phyloP scores from a whole-genome alignment of 2,797 vertebrate genomes.

The Cynopterus sphinx region DNA sequence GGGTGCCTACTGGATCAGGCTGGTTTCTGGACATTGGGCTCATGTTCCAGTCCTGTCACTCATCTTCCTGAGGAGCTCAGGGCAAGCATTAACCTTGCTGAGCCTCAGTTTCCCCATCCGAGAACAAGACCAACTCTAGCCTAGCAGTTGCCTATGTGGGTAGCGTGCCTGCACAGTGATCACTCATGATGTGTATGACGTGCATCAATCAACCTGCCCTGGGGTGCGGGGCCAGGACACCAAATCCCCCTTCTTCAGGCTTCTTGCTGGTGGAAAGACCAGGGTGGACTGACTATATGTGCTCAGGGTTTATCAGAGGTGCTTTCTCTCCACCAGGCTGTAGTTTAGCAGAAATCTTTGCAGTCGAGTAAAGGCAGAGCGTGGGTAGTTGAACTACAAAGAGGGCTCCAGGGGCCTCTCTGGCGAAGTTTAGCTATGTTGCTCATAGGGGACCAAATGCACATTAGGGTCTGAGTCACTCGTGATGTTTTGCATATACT shows the following conservation, averaged over 20 bases:
- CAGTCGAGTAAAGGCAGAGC: background rate
- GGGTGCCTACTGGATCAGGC: background rate
- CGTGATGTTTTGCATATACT: background rate
- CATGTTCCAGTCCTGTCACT: background rate
- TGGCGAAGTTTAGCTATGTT: background rate
- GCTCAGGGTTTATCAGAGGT: background rate
- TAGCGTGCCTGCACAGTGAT: background rate
- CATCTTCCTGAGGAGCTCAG: background rate
- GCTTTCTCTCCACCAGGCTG: background rate
- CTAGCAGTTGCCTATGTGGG: background rate
- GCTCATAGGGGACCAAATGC: background rate
- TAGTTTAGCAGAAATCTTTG: background rate
- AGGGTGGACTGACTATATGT: background rate
- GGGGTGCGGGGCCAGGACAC: fast-evolving
- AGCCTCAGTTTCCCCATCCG: background rate
- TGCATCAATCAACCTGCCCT: background rate
- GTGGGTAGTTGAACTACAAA: background rate
- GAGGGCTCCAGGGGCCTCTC: background rate
- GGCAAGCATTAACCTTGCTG: background rate
- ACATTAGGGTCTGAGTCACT: background rate
- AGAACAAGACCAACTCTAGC: background rate
- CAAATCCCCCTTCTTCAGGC: fast-evolving
- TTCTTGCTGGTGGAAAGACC: background rate
- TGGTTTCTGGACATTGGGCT: background rate
- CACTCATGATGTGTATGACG: too few relatives aligned